These are phyloP conservation scores for Neofelis nebulosa DNA, from an alignment of 2,113 vertebrate genomes.

Conservation along the genomic window DNA sequence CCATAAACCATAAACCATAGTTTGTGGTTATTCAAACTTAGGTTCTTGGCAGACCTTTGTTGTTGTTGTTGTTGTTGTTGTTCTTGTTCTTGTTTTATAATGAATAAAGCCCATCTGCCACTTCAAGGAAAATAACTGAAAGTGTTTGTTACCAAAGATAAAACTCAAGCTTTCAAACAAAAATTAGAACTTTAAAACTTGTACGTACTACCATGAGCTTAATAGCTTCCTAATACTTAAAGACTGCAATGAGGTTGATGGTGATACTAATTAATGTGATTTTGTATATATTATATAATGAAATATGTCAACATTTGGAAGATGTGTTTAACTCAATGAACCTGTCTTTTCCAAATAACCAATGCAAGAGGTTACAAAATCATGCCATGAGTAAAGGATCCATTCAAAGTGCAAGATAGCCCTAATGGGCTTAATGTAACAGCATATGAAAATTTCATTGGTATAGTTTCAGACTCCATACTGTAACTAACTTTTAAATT, in stretches of 20 bases:
- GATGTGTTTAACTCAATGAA: background rate
- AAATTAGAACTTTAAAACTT: conserved; percentile 52
- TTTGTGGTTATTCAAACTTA: conserved; percentile 44
- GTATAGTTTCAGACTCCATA: background rate
- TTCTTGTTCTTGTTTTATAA: conserved; percentile 7
- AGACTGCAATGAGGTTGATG: background rate
- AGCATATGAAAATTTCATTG: background rate
- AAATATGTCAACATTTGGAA: background rate
- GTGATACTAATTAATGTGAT: background rate
- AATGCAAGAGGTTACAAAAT: background rate
- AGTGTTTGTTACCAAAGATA: conserved; percentile 53
- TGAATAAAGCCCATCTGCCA: conserved; percentile 30
- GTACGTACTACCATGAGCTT: background rate
- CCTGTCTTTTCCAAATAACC: conserved; percentile 17
- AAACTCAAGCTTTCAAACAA: conserved; percentile 58
- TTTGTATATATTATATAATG: background rate
- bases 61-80: background rate
- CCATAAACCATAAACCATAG: background rate
- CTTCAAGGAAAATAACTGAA: conserved; percentile 47
- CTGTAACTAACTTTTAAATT: background rate
- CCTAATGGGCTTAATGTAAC: background rate
- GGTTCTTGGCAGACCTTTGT: background rate
- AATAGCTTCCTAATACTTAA: background rate
- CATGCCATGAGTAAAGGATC: background rate
- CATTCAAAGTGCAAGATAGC: background rate